phyloP scores from a whole-genome alignment of 2,797 vertebrate genomes.

The Meriones psammophilus region DNA sequence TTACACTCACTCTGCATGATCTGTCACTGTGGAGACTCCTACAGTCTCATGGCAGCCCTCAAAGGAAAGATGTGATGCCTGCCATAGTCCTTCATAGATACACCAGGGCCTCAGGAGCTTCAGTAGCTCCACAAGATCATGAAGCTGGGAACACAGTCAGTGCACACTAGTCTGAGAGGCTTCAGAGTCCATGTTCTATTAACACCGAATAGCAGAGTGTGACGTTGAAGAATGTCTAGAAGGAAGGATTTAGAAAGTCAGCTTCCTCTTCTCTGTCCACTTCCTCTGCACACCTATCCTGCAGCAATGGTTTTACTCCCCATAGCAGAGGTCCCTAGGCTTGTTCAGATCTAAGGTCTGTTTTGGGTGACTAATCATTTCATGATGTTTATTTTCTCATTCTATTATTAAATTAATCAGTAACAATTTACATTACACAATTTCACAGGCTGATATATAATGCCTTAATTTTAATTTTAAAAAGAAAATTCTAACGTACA shows the following conservation, averaged over 20 bases:
- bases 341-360: not conserved
- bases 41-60: not conserved
- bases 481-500: not conserved
- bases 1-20: not conserved
- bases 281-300: not conserved
- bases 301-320: not conserved
- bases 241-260: not conserved
- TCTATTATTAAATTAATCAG: slow-evolving; percentile 34
- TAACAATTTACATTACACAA: not conserved
- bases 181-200: not conserved
- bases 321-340: not conserved
- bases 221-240: not conserved
- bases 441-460: not conserved
- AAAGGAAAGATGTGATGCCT: not conserved
- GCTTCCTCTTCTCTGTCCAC: not conserved
- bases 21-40: not conserved
- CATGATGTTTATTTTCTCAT: not conserved
- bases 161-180: not conserved
- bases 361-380: slow-evolving; percentile 19
- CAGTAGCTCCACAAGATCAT: not conserved
- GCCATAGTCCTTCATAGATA: not conserved
- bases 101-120: not conserved
- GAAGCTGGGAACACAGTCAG: not conserved
- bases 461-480: not conserved
- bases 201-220: not conserved